These are phyloP conservation scores for Meteorus sp. DNA, from an alignment of 1,140 invertebrate species.

Conservation along the genomic window DNA sequence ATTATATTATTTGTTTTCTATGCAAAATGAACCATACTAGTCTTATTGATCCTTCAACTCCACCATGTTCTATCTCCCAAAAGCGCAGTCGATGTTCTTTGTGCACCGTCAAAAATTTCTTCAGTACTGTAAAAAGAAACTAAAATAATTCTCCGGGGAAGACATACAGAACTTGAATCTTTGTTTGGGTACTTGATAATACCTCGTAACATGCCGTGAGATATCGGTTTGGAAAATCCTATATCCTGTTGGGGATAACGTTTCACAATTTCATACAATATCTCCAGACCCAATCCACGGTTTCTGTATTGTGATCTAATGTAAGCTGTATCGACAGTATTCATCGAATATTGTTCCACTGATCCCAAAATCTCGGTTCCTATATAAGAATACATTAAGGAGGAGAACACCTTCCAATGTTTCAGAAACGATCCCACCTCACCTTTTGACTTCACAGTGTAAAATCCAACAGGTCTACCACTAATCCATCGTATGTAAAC, in stretches of 20 bases:
- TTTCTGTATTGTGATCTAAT: conserved; percentile 35
- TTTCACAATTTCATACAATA: conserved; percentile 26
- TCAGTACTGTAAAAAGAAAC: conserved; percentile 27
- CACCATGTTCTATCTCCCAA: conserved; percentile 49
- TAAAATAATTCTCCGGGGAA: conserved; percentile 1
- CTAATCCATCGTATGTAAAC: conserved; percentile 31
- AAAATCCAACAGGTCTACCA: conserved; percentile 37
- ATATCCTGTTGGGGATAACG: conserved; percentile 34
- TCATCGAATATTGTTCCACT: conserved; percentile 30
- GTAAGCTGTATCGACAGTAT: conserved; percentile 35
- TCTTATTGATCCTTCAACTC: conserved; percentile 35
- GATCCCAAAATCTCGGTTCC: conserved; percentile 28
- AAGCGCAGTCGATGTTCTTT: conserved; percentile 36
- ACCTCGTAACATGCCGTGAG: conserved; percentile 33
- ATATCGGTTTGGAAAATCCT: conserved; percentile 37
- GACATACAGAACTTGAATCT: not conserved
- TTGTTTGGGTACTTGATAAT: not conserved
- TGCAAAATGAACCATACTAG: conserved; percentile 35
- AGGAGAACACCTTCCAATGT: not conserved
- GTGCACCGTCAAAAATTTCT: conserved; percentile 29
- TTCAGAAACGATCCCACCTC: not conserved
- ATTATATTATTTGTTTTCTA: conserved; percentile 27
- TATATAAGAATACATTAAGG: conserved; percentile 13
- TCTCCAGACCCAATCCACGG: conserved; percentile 32
- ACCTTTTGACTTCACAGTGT: conserved; percentile 37